Base-by-base conservation (phyloP, 2,888 invertebrate genomes). In the Graphium colonna region DNA sequence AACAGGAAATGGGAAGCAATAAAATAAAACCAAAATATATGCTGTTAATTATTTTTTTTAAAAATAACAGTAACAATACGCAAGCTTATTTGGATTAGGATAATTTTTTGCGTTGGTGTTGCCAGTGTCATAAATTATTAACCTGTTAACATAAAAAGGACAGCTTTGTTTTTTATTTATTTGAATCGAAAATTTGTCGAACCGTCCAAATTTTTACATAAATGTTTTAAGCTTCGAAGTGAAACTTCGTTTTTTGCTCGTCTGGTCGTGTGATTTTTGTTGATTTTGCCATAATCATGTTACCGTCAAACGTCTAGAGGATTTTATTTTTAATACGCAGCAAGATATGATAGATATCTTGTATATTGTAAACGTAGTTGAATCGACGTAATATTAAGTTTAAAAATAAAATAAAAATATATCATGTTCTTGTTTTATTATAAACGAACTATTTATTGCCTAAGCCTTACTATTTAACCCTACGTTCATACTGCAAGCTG, bases 301-400 rank as follows among this genome's bases (percentile, higher is more conserved):
- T 53, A 53, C 48, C 53, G 43, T 48, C 40, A 47, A 52, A 47
- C 38, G 17, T 42, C 26, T 52, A 41, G 26, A 48, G 42, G 21
- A 13, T 45, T 43, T 47, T 18, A 28, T 48, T 48, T 52, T 39
- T 16, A 53, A 49, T 53, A 33, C 16, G 28, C 17, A 28, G 17
- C 31, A 49, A 39, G 13, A 44, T 28, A 5, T 41, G 21, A 26
- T 44, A 44, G 13, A 49, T 28, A 9, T 41, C 46, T 43, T 44
- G 46, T 44, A 38, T 49, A 49, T 39, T 44, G 48, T 49, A 49
- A 12, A 10, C 36, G 33, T 49, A 53, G 39, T 40, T 49, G 39
- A 31, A 40, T 12, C 12, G 16, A 47, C 13, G 7, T 21, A 36
- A 21, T 44, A 31, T 48, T 53, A 49, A 48, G 38, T 47, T 39